Evolutionary conservation across 2,113 vertebrate genomes (phyloP), one percentile per base, ranked within the genome.

Genomic region (Seriola rivoliana): DNA sequence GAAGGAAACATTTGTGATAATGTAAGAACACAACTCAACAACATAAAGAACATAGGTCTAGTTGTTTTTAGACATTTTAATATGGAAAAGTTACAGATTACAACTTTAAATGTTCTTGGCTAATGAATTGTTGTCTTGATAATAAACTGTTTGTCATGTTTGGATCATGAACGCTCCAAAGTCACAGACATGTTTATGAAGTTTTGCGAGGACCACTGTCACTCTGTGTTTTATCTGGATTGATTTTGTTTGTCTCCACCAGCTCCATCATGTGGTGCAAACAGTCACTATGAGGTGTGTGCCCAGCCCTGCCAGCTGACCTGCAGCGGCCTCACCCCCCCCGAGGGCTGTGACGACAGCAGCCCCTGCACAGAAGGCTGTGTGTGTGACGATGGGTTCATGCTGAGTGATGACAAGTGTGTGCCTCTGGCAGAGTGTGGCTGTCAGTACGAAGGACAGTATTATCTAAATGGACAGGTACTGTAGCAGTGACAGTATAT

Each of bases 221-320:
- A 8, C 50, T 34, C 38, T 12, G 23, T 32, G 16, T 36, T 29
- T 29, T 3, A 59, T 23, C 5, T 38, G 8, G 29, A 60, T 5
- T 25, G 14, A 25, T 29, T 17, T 34, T 32, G 2, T 79, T 6
- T 36, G 34, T 54, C 25, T 19, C 29, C 54, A 4, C 58, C 66
- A 86, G 84, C 73, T 23, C 32, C 40, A 1, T 8, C 25, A 3
- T 86, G 84, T 70, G 74, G 32, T 8, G 10, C 17, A 1, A 78
- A 86, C 74, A 86, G 84, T 64, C 84, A 82, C 57, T 81, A 78
- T 6, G 78, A 86, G 64, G 0, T 65, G 55, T 86, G 79, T 21
- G 68, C 69, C 3, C 3, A 50, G 7, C 40, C 69, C 14, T 86
- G 84, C 70, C 84, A 64, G 67, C n/a, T 5, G 7, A 86, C 84